Evolutionary conservation across 2,797 vertebrate genomes (phyloP).

Genomic region (Aeoliscus strigatus): DNA sequence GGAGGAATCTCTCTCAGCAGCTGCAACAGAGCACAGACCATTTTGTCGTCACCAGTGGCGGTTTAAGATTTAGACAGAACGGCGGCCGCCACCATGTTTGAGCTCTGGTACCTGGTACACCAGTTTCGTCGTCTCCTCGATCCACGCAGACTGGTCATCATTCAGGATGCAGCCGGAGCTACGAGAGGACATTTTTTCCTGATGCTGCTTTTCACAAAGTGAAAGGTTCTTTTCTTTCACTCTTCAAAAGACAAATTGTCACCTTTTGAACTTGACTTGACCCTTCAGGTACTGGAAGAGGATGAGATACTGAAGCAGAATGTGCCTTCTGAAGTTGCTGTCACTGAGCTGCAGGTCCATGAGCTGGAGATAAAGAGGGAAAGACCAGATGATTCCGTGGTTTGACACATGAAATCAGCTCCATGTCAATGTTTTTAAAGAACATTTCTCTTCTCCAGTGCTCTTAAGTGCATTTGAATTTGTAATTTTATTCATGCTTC

Average conservation of each 20-base stretch:
- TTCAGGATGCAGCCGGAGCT: conserved; percentile 91
- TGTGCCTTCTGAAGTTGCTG: conserved; percentile 96
- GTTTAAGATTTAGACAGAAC: no score
- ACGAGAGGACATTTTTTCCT: conserved; percentile 3
- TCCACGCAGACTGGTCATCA: conserved; percentile 94
- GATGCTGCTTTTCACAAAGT: no score
- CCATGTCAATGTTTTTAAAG: no score
- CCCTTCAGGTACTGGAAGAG: conserved; percentile 97
- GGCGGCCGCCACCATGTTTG: neutral
- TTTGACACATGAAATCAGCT: no score
- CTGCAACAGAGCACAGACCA: conserved; percentile 57
- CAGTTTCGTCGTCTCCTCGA: conserved; percentile 95
- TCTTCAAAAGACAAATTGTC: conserved; percentile 19
- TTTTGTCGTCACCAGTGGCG: no score
- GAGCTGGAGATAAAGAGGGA: conserved; percentile 69
- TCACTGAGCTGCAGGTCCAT: conserved; percentile 98
- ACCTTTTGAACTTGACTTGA: conserved; percentile 99
- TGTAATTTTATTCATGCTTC: no score
- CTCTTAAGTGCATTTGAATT: no score
- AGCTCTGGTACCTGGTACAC: conserved; percentile 85
- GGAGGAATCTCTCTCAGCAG: conserved; percentile 93
- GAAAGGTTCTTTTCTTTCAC: neutral
- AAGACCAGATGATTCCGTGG: no score
- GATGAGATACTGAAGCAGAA: conserved; percentile 95
- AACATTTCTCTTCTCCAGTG: no score